Conservation (phyloP, 1,140 invertebrate genomes). For the Euschistus heros region DNA sequence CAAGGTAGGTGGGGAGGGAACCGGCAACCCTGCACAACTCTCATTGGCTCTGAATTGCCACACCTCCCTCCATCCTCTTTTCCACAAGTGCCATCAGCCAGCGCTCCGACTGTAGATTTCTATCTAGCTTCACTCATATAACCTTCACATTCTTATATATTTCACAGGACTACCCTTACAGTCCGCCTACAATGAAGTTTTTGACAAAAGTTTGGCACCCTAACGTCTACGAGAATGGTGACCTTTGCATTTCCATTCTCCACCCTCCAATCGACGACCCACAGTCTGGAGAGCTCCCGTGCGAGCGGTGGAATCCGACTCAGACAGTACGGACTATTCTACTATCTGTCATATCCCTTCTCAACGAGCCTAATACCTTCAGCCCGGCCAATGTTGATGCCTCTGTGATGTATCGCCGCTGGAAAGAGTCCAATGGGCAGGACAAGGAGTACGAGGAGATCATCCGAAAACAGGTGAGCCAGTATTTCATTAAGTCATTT, state of each 20-base stretch:
- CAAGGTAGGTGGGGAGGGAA: too few species aligned
- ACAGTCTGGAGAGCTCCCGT: constrained; percentile 93
- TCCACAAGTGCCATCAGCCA: too few species aligned
- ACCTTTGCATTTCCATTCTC: constrained; percentile 96
- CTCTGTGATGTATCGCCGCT: constrained; percentile 95
- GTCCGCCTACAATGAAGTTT: constrained; percentile 91
- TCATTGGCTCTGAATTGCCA: too few species aligned
- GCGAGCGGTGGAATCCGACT: constrained; percentile 99
- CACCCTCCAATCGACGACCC: constrained; percentile 98
- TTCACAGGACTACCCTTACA: constrained; percentile 82
- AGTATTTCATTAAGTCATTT: constrained; percentile 11
- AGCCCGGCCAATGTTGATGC: constrained; percentile 99
- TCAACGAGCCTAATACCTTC: constrained; percentile 98
- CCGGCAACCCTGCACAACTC: too few species aligned
- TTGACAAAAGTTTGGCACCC: constrained; percentile 99
- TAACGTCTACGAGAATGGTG: constrained; percentile 99
- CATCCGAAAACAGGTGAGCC: constrained; percentile 52
- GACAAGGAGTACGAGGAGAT: constrained; percentile 99
- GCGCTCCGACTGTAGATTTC: neutral
- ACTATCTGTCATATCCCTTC: constrained; percentile 90
- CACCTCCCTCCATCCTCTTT: too few species aligned
- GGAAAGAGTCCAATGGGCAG: constrained; percentile 92
- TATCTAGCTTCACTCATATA: neutral
- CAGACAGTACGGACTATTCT: constrained; percentile 96
- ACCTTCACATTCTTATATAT: constrained; percentile 35